These are phyloP conservation scores for Psococerastis gibbosa DNA, from an alignment of 2,888 invertebrate genomes.

Conservation along the genomic window DNA sequence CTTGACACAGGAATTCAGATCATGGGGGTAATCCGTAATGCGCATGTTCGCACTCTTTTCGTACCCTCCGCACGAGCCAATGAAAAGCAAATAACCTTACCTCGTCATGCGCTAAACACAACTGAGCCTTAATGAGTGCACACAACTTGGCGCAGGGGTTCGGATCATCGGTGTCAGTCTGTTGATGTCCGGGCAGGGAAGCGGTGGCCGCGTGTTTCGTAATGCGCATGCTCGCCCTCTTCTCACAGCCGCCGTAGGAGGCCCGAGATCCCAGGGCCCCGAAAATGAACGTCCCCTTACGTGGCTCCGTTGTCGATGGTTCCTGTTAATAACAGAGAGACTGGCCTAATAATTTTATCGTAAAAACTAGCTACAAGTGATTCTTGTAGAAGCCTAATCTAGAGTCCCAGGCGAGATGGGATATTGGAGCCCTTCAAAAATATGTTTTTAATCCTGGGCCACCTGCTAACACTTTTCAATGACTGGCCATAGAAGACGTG, in stretches of 20 bases:
- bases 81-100: no score
- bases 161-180: constrained; percentile 9
- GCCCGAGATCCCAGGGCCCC: constrained; percentile 2
- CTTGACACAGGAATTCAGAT: constrained; percentile 44
- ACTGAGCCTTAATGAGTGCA: constrained; percentile 56
- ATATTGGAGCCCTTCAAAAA: no score
- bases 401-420: no score
- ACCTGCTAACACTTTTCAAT: no score
- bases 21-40: background rate
- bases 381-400: no score
- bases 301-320: background rate
- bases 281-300: constrained; percentile 7
- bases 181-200: background rate
- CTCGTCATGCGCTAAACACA: constrained; percentile 60
- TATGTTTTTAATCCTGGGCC: no score
- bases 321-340: no score
- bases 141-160: constrained; percentile 58
- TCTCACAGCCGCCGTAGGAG: background rate
- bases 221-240: background rate
- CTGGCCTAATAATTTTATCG: no score
- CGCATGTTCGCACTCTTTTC: background rate
- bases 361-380: no score
- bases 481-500: no score
- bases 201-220: background rate
- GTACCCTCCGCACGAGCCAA: no score